Conservation (phyloP, 2,113 vertebrate genomes). For the Gnathonemus longibarbis region DNA sequence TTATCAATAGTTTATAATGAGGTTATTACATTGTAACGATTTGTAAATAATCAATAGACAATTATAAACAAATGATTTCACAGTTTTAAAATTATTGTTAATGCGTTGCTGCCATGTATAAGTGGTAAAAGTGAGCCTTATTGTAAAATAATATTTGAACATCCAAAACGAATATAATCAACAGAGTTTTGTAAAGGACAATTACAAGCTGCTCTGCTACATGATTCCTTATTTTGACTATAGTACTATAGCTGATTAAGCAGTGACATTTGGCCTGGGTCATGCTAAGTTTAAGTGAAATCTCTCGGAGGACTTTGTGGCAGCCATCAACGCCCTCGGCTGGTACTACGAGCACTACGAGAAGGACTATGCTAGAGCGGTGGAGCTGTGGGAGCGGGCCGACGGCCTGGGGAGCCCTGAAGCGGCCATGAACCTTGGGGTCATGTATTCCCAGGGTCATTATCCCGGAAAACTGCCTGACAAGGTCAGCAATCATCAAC, state of each 20-base stretch:
- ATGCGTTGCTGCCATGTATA: background rate
- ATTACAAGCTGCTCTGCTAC: background rate
- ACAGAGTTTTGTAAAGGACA: background rate
- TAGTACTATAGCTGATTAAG: background rate
- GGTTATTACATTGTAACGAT: background rate
- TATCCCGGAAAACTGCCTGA: constrained; percentile 58
- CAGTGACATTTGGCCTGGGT: background rate
- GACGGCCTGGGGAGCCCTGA: constrained; percentile 54
- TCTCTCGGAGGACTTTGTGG: constrained; percentile 53
- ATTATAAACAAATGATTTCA: background rate
- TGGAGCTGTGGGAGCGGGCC: constrained; percentile 61
- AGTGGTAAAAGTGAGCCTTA: background rate
- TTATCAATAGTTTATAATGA: background rate
- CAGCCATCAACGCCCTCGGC: constrained; percentile 64
- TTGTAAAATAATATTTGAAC: background rate
- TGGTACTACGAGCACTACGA: constrained; percentile 68
- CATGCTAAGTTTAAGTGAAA: background rate
- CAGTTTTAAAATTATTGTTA: background rate
- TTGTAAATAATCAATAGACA: background rate
- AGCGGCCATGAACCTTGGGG: constrained; percentile 66
- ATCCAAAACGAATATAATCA: background rate
- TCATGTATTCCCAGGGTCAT: constrained; percentile 53
- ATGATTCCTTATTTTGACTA: background rate
- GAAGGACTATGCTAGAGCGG: constrained; percentile 53
- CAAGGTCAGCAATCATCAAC: constrained; percentile 22